Evolutionary conservation across 2,797 vertebrate genomes (phyloP).

Genomic region (Momotus momota): DNA sequence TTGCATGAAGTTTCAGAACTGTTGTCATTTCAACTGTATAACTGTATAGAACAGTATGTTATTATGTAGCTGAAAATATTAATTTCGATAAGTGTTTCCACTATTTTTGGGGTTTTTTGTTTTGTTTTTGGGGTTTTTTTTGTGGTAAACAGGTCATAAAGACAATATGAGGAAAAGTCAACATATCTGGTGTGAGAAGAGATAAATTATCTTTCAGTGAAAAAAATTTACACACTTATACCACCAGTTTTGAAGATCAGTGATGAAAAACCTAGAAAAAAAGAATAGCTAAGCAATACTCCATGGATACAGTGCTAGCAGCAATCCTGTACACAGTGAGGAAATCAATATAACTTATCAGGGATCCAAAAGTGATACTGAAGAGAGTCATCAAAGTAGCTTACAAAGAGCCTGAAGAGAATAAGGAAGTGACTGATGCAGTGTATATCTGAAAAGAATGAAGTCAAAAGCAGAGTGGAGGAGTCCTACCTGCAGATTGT

Average conservation of each 20-base stretch:
- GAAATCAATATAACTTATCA: background rate
- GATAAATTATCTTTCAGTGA: background rate
- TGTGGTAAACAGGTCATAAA: background rate
- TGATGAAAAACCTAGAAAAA: background rate
- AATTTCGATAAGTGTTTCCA: background rate
- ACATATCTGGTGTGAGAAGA: background rate
- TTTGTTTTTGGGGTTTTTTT: background rate
- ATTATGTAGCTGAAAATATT: background rate
- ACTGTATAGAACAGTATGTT: too few species aligned
- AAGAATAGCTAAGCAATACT: background rate
- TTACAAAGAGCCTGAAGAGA: background rate
- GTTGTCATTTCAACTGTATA: background rate
- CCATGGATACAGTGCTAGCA: background rate
- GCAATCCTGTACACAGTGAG: background rate
- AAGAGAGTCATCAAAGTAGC: background rate
- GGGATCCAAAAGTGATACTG: background rate
- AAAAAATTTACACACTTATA: background rate
- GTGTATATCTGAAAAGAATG: rapidly evolving
- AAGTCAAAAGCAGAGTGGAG: background rate
- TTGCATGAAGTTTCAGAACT: background rate
- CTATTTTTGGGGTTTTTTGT: too few species aligned
- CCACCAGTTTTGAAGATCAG: background rate
- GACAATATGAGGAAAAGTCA: background rate
- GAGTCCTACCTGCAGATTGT: background rate
- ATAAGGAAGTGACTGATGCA: background rate